Evolutionary conservation across 2,113 vertebrate genomes (phyloP), one percentile per base, ranked within the genome.

Genomic region (Trematomus loennbergii): DNA sequence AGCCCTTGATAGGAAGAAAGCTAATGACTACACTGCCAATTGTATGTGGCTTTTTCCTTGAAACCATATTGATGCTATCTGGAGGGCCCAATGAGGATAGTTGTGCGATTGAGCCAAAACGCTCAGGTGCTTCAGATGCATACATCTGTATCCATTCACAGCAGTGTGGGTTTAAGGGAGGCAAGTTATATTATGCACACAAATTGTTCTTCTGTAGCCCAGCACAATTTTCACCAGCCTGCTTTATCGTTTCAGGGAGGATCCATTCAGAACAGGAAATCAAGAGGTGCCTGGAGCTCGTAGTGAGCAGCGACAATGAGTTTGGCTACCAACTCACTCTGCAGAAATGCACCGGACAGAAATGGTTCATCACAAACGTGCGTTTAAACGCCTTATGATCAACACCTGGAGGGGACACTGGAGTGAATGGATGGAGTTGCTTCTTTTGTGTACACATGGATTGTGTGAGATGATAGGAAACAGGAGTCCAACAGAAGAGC

Each of bases 221-320:
- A 3, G 73, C 79, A 58, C 71, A 62, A 54, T 87, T 86, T 82
- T 86, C 85, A 91, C 90, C 59, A 79, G 49, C 53, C 52, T 79
- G 63, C 64, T 84, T 82, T 67, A 12, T 86, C 77, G 92, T 91
- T 92, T 64, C 90, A 99, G 98, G 97, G 97, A 96, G 97, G 98
- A 81, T 92, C 97, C 87, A 97, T 99, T 94, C 97, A 99, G 95
- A 99, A 99, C 94, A 96, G 94, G 91, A 98, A 98, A 94, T 99
- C 98, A 88, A 97, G 93, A 95, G 97, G 89, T 99, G 98, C 84
- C 95, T 99, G 69, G 98, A 99, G 93, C 90, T 99, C n/a, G 95
- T 97, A 91, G 96, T 95, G 75, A 97, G 94, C 93, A 96, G 81
- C 1, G 97, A 98, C 74, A 96, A 93, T 54, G 97, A 98, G 83